Conservation (phyloP, 92 coral and sea anemone species). For the Phenganax subtilis region DNA sequence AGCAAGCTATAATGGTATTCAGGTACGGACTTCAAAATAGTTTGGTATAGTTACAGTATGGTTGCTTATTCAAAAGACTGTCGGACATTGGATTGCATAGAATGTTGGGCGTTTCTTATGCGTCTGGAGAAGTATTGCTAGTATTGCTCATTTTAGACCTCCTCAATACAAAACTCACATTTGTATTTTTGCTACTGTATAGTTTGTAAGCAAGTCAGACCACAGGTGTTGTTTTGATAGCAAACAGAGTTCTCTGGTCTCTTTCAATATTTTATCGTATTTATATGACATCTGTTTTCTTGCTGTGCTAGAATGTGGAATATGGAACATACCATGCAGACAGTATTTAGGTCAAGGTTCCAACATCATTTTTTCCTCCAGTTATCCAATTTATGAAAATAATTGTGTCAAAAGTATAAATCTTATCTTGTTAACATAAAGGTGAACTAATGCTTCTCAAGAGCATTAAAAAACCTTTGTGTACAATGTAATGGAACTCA, state of each 20-base stretch:
- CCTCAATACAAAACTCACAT: background rate
- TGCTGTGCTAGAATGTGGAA: background rate
- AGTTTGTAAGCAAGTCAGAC: slow-evolving; percentile 4
- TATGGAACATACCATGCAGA: too few species aligned
- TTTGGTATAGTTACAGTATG: background rate
- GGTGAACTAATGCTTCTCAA: too few species aligned
- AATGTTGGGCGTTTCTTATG: slow-evolving; percentile 36
- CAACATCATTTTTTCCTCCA: too few species aligned
- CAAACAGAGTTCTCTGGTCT: slow-evolving; percentile 6
- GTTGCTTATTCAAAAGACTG: background rate
- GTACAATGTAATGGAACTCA: too few species aligned
- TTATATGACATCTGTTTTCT: slow-evolving; percentile 1
- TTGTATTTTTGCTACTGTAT: background rate
- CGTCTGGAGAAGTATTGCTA: background rate
- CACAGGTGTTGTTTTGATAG: background rate
- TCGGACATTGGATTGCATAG: background rate
- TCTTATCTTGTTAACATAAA: too few species aligned
- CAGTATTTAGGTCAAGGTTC: too few species aligned
- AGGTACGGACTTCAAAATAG: slow-evolving; percentile 28
- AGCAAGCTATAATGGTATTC: slow-evolving; percentile 6
- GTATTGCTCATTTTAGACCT: slow-evolving; percentile 1
- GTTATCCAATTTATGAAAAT: too few species aligned
- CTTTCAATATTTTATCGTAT: slow-evolving; percentile 2
- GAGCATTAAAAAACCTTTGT: too few species aligned
- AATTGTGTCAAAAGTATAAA: too few species aligned